Conservation (phyloP, 2,888 invertebrate species). For the Drosophila diplacantha region DNA sequence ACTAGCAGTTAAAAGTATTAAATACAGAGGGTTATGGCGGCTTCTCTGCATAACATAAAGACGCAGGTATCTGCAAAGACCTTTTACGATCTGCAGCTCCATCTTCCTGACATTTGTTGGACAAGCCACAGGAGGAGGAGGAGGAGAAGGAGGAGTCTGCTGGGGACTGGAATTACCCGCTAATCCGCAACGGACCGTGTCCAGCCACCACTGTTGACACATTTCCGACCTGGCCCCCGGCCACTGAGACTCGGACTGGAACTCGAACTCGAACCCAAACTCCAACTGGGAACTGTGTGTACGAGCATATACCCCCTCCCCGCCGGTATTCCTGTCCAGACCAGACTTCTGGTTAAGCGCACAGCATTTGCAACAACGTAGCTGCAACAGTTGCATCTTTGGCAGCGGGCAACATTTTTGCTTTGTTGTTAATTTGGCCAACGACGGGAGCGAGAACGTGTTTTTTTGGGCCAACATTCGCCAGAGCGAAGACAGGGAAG, state of each 20-base stretch:
- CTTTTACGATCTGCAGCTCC: slow-evolving; percentile 10
- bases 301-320: neutral
- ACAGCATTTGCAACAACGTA: slow-evolving; percentile 36
- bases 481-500: slow-evolving; percentile 14
- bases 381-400: slow-evolving; percentile 42
- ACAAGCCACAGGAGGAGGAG: neutral
- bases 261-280: neutral
- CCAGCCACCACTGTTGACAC: slow-evolving; percentile 35
- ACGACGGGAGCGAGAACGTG: slow-evolving; percentile 52
- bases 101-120: slow-evolving; percentile 13
- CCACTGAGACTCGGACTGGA: slow-evolving; percentile 1
- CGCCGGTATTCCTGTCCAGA: neutral
- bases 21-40: neutral
- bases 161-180: slow-evolving; percentile 14
- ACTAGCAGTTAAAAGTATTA: neutral
- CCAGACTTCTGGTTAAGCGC: slow-evolving; percentile 15
- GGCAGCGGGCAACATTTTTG: slow-evolving; percentile 38
- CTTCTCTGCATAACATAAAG: no score
- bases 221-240: slow-evolving; percentile 30
- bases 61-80: neutral
- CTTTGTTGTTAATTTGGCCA: slow-evolving; percentile 39
- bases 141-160: neutral
- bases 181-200: slow-evolving; percentile 15
- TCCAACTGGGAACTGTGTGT: neutral
- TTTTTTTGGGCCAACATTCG: slow-evolving; percentile 24